These are phyloP conservation scores for Rutpela maculata DNA, from an alignment of 2,888 invertebrate genomes.

Conservation along the genomic window DNA sequence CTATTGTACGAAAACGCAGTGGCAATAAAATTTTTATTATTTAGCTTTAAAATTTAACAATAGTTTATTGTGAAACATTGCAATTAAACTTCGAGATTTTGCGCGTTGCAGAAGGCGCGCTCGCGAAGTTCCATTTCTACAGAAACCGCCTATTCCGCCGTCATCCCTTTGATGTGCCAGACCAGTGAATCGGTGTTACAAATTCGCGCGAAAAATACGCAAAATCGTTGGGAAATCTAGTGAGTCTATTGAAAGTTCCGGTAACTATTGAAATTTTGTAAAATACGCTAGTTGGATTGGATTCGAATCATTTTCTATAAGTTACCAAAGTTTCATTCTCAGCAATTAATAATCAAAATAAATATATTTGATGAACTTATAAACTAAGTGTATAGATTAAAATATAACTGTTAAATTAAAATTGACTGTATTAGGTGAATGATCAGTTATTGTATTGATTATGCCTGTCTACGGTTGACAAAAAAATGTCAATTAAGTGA, in stretches of 20 bases:
- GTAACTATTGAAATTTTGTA: not conserved
- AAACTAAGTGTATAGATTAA: not conserved
- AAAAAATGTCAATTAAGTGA: conserved; percentile 12
- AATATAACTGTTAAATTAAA: not conserved
- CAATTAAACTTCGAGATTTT: conserved; percentile 18
- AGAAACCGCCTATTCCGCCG: conserved; percentile 18
- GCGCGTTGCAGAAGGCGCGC: conserved; percentile 15
- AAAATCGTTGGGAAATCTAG: not conserved
- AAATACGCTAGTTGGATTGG: not conserved
- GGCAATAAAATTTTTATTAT: conserved; percentile 17
- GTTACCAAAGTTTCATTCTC: not conserved
- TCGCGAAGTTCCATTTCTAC: conserved; percentile 10
- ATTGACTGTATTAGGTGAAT: not conserved
- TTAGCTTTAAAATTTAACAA: conserved; percentile 21
- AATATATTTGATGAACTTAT: not conserved
- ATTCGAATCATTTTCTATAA: not conserved
- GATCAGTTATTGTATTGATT: not conserved
- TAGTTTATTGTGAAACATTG: conserved; percentile 19
- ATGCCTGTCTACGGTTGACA: not conserved
- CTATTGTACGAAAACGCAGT: not conserved
- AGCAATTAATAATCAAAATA: not conserved
- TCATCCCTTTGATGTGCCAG: conserved; percentile 16
- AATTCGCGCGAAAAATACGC: conserved; percentile 16
- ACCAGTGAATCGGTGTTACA: conserved; percentile 2
- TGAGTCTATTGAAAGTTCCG: not conserved